Evolutionary conservation across 2,888 invertebrate genomes (phyloP).

Genomic region (Eudasyphora cyanicolor): DNA sequence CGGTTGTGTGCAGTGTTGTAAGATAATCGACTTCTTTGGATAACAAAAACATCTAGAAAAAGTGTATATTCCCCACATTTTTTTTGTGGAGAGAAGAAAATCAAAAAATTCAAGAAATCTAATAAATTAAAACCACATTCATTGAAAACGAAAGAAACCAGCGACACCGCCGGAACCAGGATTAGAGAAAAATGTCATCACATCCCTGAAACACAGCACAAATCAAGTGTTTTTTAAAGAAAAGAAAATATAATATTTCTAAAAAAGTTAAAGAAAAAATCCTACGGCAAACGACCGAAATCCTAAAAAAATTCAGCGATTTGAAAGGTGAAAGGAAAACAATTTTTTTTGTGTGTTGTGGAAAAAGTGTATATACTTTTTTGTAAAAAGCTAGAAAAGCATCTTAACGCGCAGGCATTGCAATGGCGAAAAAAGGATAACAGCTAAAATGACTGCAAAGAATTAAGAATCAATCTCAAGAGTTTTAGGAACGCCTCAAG

Average conservation of each 20-base stretch:
- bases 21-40: conserved; percentile 68
- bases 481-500: conserved; percentile 17
- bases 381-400: conserved; percentile 49
- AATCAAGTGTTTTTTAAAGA: background rate
- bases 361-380: conserved; percentile 64
- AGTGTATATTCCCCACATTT: conserved; percentile 16
- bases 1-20: conserved; percentile 77
- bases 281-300: conserved; percentile 2
- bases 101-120: conserved; percentile 43
- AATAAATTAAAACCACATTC: conserved; percentile 10
- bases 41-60: conserved; percentile 57
- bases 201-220: background rate
- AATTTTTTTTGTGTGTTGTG: conserved; percentile 37
- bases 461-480: conserved; percentile 1
- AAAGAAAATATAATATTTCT: background rate
- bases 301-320: conserved; percentile 30
- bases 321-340: conserved; percentile 51
- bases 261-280: background rate
- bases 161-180: background rate
- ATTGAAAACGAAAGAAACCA: background rate
- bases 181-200: background rate
- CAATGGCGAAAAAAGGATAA: conserved; percentile 35
- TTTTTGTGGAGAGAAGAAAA: conserved; percentile 21
- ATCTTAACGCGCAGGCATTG: conserved; percentile 52
- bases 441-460: background rate